Conservation (phyloP, 2,888 invertebrate species). For the Adelognathus sp. region DNA sequence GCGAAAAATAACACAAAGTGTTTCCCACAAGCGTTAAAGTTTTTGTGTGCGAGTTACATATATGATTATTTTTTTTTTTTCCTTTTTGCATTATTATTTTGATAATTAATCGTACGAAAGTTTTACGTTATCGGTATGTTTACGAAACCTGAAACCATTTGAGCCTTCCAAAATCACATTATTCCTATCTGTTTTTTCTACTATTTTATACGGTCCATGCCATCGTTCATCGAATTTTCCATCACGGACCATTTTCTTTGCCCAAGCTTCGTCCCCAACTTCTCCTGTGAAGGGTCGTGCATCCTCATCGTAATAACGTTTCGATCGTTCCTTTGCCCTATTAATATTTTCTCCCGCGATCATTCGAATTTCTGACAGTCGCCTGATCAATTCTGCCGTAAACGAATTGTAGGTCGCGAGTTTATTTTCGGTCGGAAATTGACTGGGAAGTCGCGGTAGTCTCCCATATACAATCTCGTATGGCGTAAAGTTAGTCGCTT, state of each 20-base stretch:
- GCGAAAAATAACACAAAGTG: too few relatives aligned
- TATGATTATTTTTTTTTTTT: too few relatives aligned
- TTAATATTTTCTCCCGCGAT: conserved; percentile 12
- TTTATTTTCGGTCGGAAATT: conserved; percentile 21
- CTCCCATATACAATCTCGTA: conserved; percentile 43
- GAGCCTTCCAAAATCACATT: conserved; percentile 16
- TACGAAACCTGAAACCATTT: neutral
- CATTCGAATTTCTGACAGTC: neutral
- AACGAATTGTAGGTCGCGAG: conserved; percentile 23
- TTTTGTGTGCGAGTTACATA: too few relatives aligned
- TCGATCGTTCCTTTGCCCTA: conserved; percentile 20
- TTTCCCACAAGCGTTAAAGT: too few relatives aligned
- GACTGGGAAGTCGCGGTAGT: conserved; percentile 14
- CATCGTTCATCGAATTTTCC: conserved; percentile 38
- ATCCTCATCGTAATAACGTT: conserved; percentile 26
- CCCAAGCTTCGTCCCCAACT: conserved; percentile 8
- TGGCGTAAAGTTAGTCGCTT: conserved; percentile 45
- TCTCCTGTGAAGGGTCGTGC: neutral
- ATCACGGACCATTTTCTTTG: conserved; percentile 16
- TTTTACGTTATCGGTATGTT: conserved; percentile 32
- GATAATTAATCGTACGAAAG: too few relatives aligned
- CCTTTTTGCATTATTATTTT: too few relatives aligned
- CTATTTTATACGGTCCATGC: conserved; percentile 34
- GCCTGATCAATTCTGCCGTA: neutral
- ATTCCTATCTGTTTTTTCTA: conserved; percentile 13